A percentile compares a stretch with the other conserved stretches of the same genome.
Conservation (phyloP, 2,888 invertebrate genomes). For the Xiphydria camelus region DNA sequence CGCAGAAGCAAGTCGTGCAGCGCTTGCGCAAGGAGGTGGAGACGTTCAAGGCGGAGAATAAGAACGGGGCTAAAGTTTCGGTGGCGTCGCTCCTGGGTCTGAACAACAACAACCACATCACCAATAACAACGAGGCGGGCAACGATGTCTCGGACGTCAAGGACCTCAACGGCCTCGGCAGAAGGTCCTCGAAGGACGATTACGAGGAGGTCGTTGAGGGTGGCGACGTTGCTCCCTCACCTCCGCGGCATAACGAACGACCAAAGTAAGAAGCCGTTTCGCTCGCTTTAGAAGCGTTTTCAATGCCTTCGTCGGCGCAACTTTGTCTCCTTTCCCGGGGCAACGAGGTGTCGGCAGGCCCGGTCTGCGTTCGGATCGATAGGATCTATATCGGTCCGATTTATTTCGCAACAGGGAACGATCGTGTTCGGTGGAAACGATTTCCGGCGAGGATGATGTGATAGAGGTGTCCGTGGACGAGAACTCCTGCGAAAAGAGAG, state of each 20-base stretch:
- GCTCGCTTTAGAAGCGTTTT: background rate
- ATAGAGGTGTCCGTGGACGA: constrained; percentile 42
- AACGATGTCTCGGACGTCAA: constrained; percentile 24
- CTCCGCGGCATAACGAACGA: constrained; percentile 24
- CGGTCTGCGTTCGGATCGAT: background rate
- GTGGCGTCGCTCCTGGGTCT: constrained; percentile 44
- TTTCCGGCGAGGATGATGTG: constrained; percentile 46
- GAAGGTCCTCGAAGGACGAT: constrained; percentile 42
- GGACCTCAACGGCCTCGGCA: constrained; percentile 28
- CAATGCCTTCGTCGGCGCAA: background rate
- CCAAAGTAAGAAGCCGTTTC: constrained; percentile 39
- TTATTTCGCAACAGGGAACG: constrained; percentile 27
- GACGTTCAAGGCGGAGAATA: constrained; percentile 57
- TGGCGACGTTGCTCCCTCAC: constrained; percentile 38
- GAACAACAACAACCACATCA: constrained; percentile 48
- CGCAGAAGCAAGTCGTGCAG: constrained; percentile 64
- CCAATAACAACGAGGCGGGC: constrained; percentile 38
- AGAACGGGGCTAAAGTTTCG: constrained; percentile 46
- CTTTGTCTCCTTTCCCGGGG: background rate
- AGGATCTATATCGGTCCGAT: background rate
- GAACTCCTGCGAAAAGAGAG: constrained; percentile 33
- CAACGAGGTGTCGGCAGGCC: background rate
- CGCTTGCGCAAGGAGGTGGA: constrained; percentile 64
- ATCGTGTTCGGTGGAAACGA: constrained; percentile 42
- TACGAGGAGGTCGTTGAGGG: constrained; percentile 43